Conservation (phyloP, 2,888 invertebrate species). For the Harmothoe impar region DNA sequence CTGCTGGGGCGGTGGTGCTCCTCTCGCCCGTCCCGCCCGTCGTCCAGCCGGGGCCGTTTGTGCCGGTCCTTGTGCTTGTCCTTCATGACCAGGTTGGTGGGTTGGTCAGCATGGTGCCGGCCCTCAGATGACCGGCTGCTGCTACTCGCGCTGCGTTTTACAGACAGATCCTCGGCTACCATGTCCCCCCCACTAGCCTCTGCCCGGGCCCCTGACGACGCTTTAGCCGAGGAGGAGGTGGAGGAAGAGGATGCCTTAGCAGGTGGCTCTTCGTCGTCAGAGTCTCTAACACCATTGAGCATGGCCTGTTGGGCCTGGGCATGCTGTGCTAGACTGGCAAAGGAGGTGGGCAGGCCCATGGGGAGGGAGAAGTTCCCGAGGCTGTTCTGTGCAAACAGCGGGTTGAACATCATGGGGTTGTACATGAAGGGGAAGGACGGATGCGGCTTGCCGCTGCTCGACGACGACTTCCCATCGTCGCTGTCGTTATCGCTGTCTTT, state of each 20-base stretch:
- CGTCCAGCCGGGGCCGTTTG: constrained; percentile 3
- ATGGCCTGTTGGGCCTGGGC: constrained; percentile 84
- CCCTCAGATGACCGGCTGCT: not conserved
- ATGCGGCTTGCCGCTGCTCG: constrained; percentile 91
- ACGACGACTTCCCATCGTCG: constrained; percentile 85
- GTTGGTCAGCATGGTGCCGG: no score
- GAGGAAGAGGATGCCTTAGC: not conserved
- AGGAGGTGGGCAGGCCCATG: constrained; percentile 87
- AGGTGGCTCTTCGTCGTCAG: constrained; percentile 52
- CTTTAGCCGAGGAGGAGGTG: not conserved
- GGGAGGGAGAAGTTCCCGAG: constrained; percentile 91
- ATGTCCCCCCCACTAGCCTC: no score
- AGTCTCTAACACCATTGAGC: constrained; percentile 50
- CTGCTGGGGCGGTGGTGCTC: not conserved
- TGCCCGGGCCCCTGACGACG: not conserved
- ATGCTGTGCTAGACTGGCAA: constrained; percentile 87
- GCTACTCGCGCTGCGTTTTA: not conserved
- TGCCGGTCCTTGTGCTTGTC: constrained; percentile 51
- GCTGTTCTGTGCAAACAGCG: constrained; percentile 88
- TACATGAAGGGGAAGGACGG: constrained; percentile 93
- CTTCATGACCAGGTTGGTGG: constrained; percentile 45
- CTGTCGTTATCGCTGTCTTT: constrained; percentile 40
- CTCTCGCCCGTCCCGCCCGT: not conserved
- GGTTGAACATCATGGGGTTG: constrained; percentile 90
- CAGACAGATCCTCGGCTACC: constrained; percentile 40